Evolutionary conservation across 1,140 invertebrate species (phyloP), one percentile per base, ranked within the genome.

Genomic region (Mercenaria mercenaria): DNA sequence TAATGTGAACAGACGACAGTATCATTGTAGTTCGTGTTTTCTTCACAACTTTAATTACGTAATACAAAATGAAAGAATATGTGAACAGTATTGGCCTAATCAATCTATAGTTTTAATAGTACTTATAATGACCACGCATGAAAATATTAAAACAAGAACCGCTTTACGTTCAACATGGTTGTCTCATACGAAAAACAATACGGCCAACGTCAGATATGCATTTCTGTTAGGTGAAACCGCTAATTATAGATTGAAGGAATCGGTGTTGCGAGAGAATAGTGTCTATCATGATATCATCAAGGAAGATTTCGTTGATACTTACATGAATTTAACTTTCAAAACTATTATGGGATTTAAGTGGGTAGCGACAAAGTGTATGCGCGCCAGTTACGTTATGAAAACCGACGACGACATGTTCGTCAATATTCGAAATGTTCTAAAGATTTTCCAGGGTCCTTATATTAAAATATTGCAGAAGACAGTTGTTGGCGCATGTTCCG

Each of bases 261-360:
- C 23, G 1, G 41, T 91, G 1, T 32, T 41, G 4, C 92, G 96
- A 59, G 98, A 98, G 94, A 97, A 97, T 92, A 92, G 91, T 0
- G 91, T 92, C 0, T 96, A 97, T 92, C 95, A 96, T 37, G 98
- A 98, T 94, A 96, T 98, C 87, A 96, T 98, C 43, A 97, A 98
- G 96, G 98, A 98, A n/a, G 97, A 97, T 92, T 98, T 98, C 95
- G 89, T 96, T 20, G 98, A 98, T 95, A 96, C 96, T 50, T 98
- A 98, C 93, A 96, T 97, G 85, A 98, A 98, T 95, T 97, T 98
- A 95, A 98, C 98, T 1, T 98, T 98, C 93, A 98, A 98, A 95
- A 98, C 98, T 95, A 97, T 98, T 6, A 98, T 98, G 97, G 97
- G 97, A 6, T 96, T 98, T 41, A 98, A 98, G 94, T 98, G 98